Conservation (phyloP, 2,888 invertebrate species). For the Piscicola geometra region DNA sequence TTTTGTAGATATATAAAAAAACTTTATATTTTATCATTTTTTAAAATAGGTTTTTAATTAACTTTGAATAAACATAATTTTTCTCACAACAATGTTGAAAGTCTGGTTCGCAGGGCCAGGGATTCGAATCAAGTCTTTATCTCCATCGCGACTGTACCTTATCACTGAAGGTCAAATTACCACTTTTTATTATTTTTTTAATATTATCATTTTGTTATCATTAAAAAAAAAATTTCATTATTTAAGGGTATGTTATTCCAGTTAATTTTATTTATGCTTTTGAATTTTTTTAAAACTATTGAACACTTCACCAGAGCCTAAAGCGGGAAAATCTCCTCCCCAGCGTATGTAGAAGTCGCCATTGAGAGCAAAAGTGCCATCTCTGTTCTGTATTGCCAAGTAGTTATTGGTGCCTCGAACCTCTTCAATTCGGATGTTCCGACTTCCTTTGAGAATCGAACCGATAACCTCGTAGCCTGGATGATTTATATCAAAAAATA, state of each 20-base stretch:
- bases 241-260: too few species aligned
- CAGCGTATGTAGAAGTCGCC: constrained; percentile 67
- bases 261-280: too few species aligned
- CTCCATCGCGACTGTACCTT: constrained; percentile 69
- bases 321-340: constrained; percentile 77
- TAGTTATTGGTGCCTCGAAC: constrained; percentile 72
- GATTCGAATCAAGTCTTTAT: constrained; percentile 74
- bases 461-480: constrained; percentile 65
- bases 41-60: too few species aligned
- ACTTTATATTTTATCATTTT: too few species aligned
- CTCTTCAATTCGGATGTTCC: constrained; percentile 74
- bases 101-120: constrained; percentile 76
- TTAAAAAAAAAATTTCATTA: too few species aligned
- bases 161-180: constrained; percentile 63
- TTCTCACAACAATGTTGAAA: constrained; percentile 74
- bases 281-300: too few species aligned
- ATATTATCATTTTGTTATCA: too few species aligned
- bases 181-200: too few species aligned
- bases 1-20: too few species aligned
- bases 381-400: constrained; percentile 70
- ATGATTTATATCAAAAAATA: too few species aligned
- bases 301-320: constrained; percentile 61
- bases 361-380: constrained; percentile 71
- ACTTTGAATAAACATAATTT: too few species aligned
- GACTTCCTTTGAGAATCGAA: constrained; percentile 71